Evolutionary conservation across 2,888 invertebrate species (phyloP), one percentile per base, ranked within the genome.

Genomic region (Dryococelus australis): DNA sequence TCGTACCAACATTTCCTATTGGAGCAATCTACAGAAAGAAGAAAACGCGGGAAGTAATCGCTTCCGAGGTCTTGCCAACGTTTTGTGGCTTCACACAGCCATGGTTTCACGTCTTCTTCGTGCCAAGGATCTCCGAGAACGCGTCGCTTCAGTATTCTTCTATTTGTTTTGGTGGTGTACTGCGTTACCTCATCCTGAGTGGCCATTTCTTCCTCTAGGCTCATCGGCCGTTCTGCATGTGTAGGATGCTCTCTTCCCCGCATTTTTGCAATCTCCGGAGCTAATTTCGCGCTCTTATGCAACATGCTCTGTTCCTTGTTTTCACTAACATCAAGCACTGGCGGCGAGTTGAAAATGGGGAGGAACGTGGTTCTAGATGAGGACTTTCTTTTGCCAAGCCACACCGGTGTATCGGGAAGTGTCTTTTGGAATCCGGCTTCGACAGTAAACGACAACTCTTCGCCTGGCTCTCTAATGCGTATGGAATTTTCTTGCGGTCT

Each of bases 1-100:
- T 43, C 83, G 43, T 83, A 83, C 83, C 83, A 83, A 83, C 83
- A 83, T 24, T 16, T 83, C 83, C 26, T 27, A 43, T 28, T 16
- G 13, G 43, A 28, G 26, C 83, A 83, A 8, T 83, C 83, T 8
- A 83, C 35, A 20, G 83, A 83, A 35, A 28, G 28, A 35, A 83
- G 43, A 83, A 20, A 83, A 24, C 83, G 83, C 24, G 83, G 83
- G 83, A 83, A 83, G 24, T 35, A 83, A 20, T 83, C 43, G 10
- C 24, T 20, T 4, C 83, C 83, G 13, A 83, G 83, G 83, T 83
- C 83, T 1, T 35, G 13, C 83, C 83, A 83, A 20, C 83, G 83
- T 10, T 35, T 83, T 10, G 35, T 83, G 26, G 35, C 24, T 20
- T 83, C 24, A 83, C 83, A 83, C 28, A 83, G 8, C 83, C 83